Base-by-base conservation (phyloP, 2,113 vertebrate genomes). In the Mesoclemmys tuberculata region DNA sequence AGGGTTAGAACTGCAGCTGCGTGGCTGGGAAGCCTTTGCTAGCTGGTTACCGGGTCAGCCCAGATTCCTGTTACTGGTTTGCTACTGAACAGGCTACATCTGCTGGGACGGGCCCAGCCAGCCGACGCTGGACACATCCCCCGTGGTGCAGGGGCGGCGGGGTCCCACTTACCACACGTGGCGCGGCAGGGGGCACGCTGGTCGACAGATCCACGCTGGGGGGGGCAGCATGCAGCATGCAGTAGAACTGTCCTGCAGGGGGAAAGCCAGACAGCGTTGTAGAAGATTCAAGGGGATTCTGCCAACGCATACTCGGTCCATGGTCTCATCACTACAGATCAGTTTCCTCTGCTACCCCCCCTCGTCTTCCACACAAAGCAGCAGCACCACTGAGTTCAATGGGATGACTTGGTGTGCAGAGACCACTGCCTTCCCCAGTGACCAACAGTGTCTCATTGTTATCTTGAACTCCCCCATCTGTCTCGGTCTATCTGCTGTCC, bases 181-280 rank as follows among this genome's bases (percentile, higher is more conserved):
- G 87, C 81, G 71, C 83, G 0, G 0, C 55, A 0, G 2, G 38
- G 22, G 51, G 61, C 83, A 82, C 78, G 0, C 92, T 80, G 61
- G 0, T 82, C 2, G 80, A 21, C 56, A 77, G 13, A 0, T 96
- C 94, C 93, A 38, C 26, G 21, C 82, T 2, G 56, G n/a, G 11
- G 6, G 22, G 54, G 22, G 13, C 49, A 82, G 97, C 96, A 83
- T 98, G 98, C 90, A 98, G 97, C 0, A 96, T 97, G 96, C 98
- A 98, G 90, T 98, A 98, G 88, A 98, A 98, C 55, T 95, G 31
- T 78, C 97, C 98, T 98, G 84, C 85, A 46, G 56, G 5, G 21
- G 24, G 24, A 16, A 56, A 13, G 10, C 19, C 38, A n/a, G 84
- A 24, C 16, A 51, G 24, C 54, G 31, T 79, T 80, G 80, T 26